These are phyloP conservation scores for Boulengeromyrus knoepffleri DNA, from an alignment of 2,113 vertebrate species.

Conservation along the genomic window DNA sequence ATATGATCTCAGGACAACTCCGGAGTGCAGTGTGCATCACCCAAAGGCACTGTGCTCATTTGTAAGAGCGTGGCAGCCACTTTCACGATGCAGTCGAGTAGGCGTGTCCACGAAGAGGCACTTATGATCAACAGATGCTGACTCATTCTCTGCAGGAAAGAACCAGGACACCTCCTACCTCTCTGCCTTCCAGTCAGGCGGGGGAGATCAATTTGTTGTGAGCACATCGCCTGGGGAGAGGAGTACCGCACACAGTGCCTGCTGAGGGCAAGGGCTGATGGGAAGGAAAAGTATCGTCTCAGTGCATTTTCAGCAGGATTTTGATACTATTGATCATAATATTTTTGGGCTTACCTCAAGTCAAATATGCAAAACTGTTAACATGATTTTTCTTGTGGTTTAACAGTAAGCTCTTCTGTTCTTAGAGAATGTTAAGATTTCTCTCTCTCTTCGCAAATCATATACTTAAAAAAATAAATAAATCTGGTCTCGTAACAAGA, in stretches of 20 bases:
- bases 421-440: background rate
- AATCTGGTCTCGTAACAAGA: background rate
- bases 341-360: background rate
- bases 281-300: background rate
- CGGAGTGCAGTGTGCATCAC: background rate
- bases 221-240: background rate
- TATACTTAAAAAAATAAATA: background rate
- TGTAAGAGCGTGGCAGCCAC: background rate
- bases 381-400: background rate
- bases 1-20: background rate
- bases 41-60: background rate
- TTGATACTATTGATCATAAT: background rate
- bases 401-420: background rate
- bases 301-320: background rate
- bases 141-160: conserved; percentile 4
- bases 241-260: background rate
- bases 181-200: background rate
- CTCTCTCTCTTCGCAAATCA: background rate
- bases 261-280: background rate
- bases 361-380: background rate
- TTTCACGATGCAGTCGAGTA: background rate
- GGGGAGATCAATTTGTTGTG: background rate
- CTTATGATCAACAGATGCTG: conserved; percentile 3
- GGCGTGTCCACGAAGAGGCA: background rate
- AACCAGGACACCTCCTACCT: background rate